Evolutionary conservation across 2,113 vertebrate genomes (phyloP), one percentile per base, ranked within the genome.

Genomic region (Elaphurus davidianus): DNA sequence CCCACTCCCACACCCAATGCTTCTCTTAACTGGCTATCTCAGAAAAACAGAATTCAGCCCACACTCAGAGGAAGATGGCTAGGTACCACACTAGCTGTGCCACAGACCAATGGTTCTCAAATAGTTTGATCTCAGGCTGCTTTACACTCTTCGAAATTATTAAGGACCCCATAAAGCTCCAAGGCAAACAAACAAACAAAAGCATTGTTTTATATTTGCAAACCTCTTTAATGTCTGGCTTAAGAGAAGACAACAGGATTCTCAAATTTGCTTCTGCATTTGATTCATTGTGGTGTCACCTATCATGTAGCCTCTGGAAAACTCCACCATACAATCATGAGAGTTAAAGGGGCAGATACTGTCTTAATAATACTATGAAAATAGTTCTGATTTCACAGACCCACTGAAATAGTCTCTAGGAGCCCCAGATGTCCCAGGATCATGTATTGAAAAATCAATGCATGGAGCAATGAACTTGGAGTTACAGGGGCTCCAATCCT

Each of bases 231-330:
- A 62, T 12, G 2, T 57, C 67, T 55, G 57, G 28, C 19, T 54
- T 76, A 91, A 83, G 14, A 64, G 78, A 94, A 94, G 55, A 62
- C 91, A 97, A 57, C 60, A 67, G 94, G 78, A 74, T 59, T 81
- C 60, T 71, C 82, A 40, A 4, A 28, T 79, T 93, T 81, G 79
- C 57, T 78, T 96, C 74, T 91, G 52, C n/a, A 17, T 71, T 90
- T 2, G 6, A 12, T 40, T 45, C 55, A 36, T 17, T 78, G 82
- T 62, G 33, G 28, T 16, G 47, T 4, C 47, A 16, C 7, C 11
- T 9, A 40, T 17, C 89, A 36, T 7, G 1, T 15, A 87, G 50
- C 52, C 40, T 85, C 97, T 83, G 52, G 54, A 90, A 90, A 84
- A 74, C 40, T 33, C 82, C 8, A 86, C 47, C 16, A n/a, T 33